Conservation (phyloP, 2,797 vertebrate genomes). For the Coranthus polyacanthus region DNA sequence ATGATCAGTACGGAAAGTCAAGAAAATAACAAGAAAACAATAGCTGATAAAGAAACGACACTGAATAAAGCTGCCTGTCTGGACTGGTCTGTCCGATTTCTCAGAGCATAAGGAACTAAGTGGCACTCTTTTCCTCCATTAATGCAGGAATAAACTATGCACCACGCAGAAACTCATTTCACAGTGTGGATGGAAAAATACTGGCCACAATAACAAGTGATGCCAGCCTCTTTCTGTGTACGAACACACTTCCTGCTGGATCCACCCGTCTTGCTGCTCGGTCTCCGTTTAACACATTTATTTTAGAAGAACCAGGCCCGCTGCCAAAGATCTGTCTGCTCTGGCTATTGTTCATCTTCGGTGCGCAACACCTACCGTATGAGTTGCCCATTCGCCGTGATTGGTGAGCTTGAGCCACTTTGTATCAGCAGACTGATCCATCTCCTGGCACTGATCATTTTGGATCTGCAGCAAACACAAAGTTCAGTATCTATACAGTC, state of each 20-base stretch:
- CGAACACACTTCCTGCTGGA: slow-evolving; percentile 33
- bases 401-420: slow-evolving; percentile 95
- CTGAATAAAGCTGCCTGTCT: no score
- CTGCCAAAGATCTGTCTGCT: slow-evolving; percentile 20
- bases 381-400: slow-evolving; percentile 92
- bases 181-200: slow-evolving; percentile 36
- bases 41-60: no score
- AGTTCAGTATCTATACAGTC: background rate
- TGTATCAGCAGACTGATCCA: slow-evolving; percentile 88
- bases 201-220: slow-evolving; percentile 13
- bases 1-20: background rate
- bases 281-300: slow-evolving; percentile 26
- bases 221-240: slow-evolving; percentile 11
- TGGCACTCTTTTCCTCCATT: no score
- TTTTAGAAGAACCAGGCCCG: slow-evolving; percentile 9
- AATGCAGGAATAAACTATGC: no score
- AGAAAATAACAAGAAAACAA: no score
- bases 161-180: background rate
- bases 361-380: slow-evolving; percentile 81
- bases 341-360: background rate
- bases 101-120: no score
- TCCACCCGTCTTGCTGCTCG: slow-evolving; percentile 13
- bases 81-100: no score
- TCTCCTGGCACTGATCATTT: slow-evolving; percentile 98
- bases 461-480: slow-evolving; percentile 88